Percentiles rank a stretch among this genome's conserved stretches.
These are phyloP conservation scores for Sprattus sprattus DNA, from an alignment of 2,113 vertebrate genomes.

Conservation along the genomic window DNA sequence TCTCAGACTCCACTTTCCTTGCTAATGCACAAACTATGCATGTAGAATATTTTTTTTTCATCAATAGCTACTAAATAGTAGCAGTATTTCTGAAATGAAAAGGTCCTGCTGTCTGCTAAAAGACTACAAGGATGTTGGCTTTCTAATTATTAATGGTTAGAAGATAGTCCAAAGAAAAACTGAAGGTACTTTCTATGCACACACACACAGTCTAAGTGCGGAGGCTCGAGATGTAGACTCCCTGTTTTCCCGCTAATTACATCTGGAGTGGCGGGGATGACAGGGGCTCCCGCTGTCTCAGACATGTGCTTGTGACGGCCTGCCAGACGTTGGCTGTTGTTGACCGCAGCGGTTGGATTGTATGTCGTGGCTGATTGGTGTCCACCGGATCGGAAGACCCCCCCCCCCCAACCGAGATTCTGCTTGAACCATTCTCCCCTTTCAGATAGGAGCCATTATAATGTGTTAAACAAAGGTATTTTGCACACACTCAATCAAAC, in stretches of 20 bases:
- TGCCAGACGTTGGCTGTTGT: conserved; percentile 27
- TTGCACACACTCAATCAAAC: conserved; percentile 24
- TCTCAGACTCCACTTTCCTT: background rate
- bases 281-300: conserved; percentile 18
- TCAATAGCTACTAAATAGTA: background rate
- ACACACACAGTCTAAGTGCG: background rate
- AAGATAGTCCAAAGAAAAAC: background rate
- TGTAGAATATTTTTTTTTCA: background rate
- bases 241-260: background rate
- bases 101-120: background rate
- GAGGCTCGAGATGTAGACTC: background rate
- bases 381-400: conserved; percentile 39
- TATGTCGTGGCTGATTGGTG: conserved; percentile 29
- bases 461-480: conserved; percentile 39
- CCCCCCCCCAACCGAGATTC: conserved; percentile 6
- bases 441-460: conserved; percentile 34
- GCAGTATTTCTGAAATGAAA: background rate
- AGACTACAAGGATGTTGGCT: background rate
- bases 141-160: no score
- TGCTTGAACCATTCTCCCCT: conserved; percentile 16
- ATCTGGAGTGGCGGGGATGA: background rate
- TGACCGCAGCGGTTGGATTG: conserved; percentile 9
- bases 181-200: background rate
- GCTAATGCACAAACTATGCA: background rate
- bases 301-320: conserved; percentile 3